phyloP scores from a whole-genome alignment of 2,113 vertebrate species.

The Macrotis lagotis region DNA sequence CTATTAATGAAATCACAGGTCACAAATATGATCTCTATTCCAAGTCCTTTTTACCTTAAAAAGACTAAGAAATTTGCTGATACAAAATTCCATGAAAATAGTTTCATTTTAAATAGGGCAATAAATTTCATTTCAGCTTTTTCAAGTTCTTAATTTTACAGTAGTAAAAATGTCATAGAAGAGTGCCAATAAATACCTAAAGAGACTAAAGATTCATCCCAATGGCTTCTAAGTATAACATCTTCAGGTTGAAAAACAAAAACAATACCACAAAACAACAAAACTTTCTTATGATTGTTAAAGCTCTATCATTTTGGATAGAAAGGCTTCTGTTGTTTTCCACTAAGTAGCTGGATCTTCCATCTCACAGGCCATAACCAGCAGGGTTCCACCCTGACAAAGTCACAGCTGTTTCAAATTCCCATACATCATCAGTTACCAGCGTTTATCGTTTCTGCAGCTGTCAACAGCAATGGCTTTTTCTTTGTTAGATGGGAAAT shows the following conservation, averaged over 20 bases:
- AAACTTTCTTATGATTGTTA: conserved; percentile 59
- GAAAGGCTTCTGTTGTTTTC: conserved; percentile 39
- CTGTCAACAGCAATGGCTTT: conserved; percentile 71
- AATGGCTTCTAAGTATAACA: neutral
- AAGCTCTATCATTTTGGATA: neutral
- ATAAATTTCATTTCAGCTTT: neutral
- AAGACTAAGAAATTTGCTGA: no score
- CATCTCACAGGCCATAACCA: conserved; percentile 36
- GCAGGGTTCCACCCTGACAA: conserved; percentile 54
- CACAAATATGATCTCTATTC: no score
- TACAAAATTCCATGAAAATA: neutral
- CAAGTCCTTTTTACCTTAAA: no score
- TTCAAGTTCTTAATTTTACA: neutral
- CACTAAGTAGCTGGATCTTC: conserved; percentile 56
- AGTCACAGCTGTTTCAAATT: conserved; percentile 70
- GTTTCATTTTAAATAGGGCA: neutral
- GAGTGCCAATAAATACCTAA: neutral
- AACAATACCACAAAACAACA: neutral
- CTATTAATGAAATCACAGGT: no score
- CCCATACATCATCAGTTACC: conserved; percentile 46
- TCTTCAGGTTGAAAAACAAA: neutral
- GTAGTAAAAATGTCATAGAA: neutral
- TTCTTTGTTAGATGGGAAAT: conserved; percentile 69
- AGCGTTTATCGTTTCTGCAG: conserved; percentile 62
- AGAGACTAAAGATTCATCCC: neutral